Evolutionary conservation across 2,888 invertebrate genomes (phyloP).

Genomic region (Megamerina dolium): DNA sequence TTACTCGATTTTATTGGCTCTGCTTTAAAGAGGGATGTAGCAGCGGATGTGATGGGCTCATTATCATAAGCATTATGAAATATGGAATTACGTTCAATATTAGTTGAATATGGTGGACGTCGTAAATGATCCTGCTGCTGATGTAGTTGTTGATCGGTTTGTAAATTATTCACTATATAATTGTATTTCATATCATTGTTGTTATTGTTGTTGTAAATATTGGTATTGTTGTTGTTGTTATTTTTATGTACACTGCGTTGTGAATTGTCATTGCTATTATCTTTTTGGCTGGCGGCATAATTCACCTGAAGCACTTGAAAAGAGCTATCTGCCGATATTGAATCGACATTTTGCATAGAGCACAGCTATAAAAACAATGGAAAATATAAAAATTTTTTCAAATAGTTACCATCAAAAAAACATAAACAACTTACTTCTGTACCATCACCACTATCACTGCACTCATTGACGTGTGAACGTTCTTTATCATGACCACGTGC

Average conservation of each 20-base stretch:
- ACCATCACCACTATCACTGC: conserved; percentile 21
- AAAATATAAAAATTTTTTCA: too few species aligned
- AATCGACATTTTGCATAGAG: too few species aligned
- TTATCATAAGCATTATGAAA: conserved; percentile 35
- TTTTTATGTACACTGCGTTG: neutral
- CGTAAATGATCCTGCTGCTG: too few species aligned
- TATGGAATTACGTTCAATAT: conserved; percentile 39
- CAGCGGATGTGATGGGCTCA: conserved; percentile 8
- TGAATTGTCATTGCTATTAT: neutral
- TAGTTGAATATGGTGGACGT: conserved; percentile 31
- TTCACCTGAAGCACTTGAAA: conserved; percentile 28
- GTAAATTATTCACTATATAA: conserved; percentile 6
- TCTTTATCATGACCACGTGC: conserved; percentile 35
- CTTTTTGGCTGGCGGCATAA: conserved; percentile 15
- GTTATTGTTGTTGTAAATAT: conserved; percentile 17
- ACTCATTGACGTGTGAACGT: conserved; percentile 32
- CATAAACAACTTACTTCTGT: neutral
- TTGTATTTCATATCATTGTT: conserved; percentile 3
- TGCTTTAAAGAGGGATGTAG: too few species aligned
- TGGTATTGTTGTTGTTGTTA: conserved; percentile 1
- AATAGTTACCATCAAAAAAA: too few species aligned
- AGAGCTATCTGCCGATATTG: conserved; percentile 21
- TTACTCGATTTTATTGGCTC: conserved; percentile 5
- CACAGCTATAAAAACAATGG: too few species aligned
- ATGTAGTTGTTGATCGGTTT: too few species aligned